Base-by-base conservation (phyloP, 2,888 invertebrate species). In the Copidosoma aretas region DNA sequence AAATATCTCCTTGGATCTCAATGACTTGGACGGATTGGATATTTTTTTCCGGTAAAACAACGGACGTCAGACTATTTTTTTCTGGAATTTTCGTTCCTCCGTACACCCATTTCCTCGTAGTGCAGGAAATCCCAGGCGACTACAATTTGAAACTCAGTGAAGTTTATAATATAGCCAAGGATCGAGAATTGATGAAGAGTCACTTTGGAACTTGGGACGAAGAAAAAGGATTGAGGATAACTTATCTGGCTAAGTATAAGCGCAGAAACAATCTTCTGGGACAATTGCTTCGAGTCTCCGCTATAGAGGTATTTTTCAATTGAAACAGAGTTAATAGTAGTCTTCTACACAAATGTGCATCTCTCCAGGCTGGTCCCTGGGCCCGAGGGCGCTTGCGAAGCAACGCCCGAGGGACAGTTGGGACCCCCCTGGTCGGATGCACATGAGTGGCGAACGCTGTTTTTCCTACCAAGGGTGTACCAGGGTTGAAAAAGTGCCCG, bases 21-120 rank as follows among this genome's bases (percentile, higher is more conserved):
- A 83, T 83, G 82, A 73, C 82, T 1, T 82, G 83, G 73, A 82
- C 82, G 17, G 81, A 79, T 8, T 83, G 83, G 83, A 24, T 83
- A 60, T 71, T 81, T 53, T 82, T 83, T 67, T 78, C 82, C 62
- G 65, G 73, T 14, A 74, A 80, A 25, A 72, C 73, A 14, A 81
- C 79, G 1, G 73, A 61, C 1, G 71, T 79, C 41, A 64, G 74
- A 0, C 71, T 78, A 1, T 83, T 82, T 43, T 77, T 83, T 49
- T 41, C 70, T 3, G 67, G 79, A 0, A 77, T 82, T 58, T 75
- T 79, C 59, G 70, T 83, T 4, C 83, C 83, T 0, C 80, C 83
- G 51, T 76, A 83, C 51, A 81, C 81, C 49, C 65, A 76, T 10
- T 76, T 83, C 32, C 74, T 83, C 73, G 68, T 81, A 0, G 71